These are phyloP conservation scores for Delichon dasypus DNA, from an alignment of 2,797 vertebrate genomes.

Conservation along the genomic window DNA sequence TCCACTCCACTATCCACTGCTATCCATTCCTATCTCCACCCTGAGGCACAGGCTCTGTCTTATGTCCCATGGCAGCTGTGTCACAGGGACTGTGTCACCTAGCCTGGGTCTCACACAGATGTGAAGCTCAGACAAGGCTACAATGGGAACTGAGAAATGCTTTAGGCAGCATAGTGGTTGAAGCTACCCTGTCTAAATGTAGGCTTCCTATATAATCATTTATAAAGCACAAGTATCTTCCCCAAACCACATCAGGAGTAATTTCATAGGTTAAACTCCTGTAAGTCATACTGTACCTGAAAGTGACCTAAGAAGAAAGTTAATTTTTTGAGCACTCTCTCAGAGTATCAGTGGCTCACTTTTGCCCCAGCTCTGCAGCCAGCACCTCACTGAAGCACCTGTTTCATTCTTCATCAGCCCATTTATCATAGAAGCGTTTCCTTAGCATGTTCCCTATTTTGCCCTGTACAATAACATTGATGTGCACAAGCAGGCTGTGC, in stretches of 20 bases:
- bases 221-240: neutral
- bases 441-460: neutral
- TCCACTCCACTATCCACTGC: neutral
- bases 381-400: neutral
- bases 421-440: neutral
- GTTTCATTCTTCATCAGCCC: neutral
- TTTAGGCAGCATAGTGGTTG: neutral
- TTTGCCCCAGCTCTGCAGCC: neutral
- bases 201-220: neutral
- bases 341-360: neutral
- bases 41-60: neutral
- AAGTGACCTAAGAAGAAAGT: neutral
- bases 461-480: neutral
- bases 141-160: neutral
- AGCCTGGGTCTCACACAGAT: neutral
- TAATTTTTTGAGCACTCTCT: neutral
- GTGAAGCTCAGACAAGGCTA: neutral
- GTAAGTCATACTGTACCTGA: neutral
- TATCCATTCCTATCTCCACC: neutral
- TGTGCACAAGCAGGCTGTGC: neutral
- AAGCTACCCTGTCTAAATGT: neutral
- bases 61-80: neutral
- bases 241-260: neutral
- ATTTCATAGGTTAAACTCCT: neutral
- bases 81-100: neutral